Base-by-base conservation (phyloP, 2,797 vertebrate species). In the Onychomys arenicola region DNA sequence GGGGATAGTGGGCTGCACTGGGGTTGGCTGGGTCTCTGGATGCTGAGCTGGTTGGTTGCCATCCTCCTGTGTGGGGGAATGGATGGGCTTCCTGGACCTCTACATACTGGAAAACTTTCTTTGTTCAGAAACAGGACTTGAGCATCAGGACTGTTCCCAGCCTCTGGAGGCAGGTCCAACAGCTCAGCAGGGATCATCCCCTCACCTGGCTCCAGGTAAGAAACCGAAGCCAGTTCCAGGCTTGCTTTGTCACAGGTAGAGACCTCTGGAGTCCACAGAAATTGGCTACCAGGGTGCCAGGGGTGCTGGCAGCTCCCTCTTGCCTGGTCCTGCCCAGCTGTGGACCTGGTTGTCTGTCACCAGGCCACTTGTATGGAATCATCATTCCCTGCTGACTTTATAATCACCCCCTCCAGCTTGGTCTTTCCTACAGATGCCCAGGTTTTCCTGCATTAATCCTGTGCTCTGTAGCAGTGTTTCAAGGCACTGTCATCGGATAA, bases 341-440 rank as follows among this genome's bases (percentile, higher is more conserved):
- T 2, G 19, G 59, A 88, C 25, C 6, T 40, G 19, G 17, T 65
- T 34, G n/a, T 69, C 69, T 37, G n/a, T 75, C 93, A 63, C 80
- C 25, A 8, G 78, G 63, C 17, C 13, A 0, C 34, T 11, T 5
- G 55, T 29, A 12, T 43, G 10, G 27, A 46, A 1, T 71, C 1
- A 3, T 63, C 46, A 27, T 25, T 84, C 29, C 43, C 13, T 6
- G 0, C 52, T 87, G 25, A 52, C 69, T 75, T 92, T 65, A 81
- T 78, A n/a, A 27, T 65, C 69, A 55, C 75, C 40, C 37, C 75
- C 93, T 76, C 4, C 63, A 19, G 96, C 49, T 83, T 94, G 90
- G 40, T 63, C 94, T 83, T 95, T 84, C 94, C 63, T 90, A 59
- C 57, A 57, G 76, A 78, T 7, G 91, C 89, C 96, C 92, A 27